phyloP scores from a whole-genome alignment of 2,888 invertebrate genomes.

The Dendrolimus houi region DNA sequence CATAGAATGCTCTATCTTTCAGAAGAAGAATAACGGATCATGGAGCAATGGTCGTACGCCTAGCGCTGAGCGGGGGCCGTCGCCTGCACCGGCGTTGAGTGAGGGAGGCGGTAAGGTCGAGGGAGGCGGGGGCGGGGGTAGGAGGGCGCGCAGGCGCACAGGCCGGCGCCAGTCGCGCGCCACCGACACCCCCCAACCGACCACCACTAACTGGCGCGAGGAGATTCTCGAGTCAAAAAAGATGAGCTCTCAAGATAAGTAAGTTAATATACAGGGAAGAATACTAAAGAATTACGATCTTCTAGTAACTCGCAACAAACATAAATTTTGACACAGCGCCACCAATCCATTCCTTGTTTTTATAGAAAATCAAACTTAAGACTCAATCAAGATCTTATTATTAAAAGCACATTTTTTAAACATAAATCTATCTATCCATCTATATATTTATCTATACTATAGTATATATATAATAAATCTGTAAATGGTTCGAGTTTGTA shows the following conservation, averaged over 20 bases:
- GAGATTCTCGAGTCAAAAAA: constrained; percentile 67
- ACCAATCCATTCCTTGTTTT: too few relatives aligned
- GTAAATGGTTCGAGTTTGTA: too few relatives aligned
- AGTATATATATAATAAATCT: too few relatives aligned
- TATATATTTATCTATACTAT: too few relatives aligned
- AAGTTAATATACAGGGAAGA: constrained; percentile 6
- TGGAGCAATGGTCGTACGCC: constrained; percentile 43
- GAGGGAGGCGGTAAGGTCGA: constrained; percentile 14
- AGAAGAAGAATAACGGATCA: constrained; percentile 46
- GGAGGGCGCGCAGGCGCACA: constrained; percentile 26
- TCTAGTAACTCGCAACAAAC: too few relatives aligned
- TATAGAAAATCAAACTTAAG: too few relatives aligned
- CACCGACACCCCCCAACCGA: constrained; percentile 24
- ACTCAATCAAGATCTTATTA: too few relatives aligned
- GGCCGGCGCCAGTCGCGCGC: constrained; percentile 25
- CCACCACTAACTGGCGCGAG: constrained; percentile 62
- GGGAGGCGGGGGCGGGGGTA: constrained; percentile 12
- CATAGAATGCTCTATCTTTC: neutral
- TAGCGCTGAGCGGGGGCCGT: constrained; percentile 49
- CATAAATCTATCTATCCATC: too few relatives aligned
- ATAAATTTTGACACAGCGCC: too few relatives aligned
- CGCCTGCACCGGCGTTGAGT: constrained; percentile 33
- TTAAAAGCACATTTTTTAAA: too few relatives aligned
- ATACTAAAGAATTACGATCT: too few relatives aligned
- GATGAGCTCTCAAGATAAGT: constrained; percentile 47